Base-by-base conservation (phyloP, 2,888 invertebrate genomes). In the Zaprionus lineosus region DNA sequence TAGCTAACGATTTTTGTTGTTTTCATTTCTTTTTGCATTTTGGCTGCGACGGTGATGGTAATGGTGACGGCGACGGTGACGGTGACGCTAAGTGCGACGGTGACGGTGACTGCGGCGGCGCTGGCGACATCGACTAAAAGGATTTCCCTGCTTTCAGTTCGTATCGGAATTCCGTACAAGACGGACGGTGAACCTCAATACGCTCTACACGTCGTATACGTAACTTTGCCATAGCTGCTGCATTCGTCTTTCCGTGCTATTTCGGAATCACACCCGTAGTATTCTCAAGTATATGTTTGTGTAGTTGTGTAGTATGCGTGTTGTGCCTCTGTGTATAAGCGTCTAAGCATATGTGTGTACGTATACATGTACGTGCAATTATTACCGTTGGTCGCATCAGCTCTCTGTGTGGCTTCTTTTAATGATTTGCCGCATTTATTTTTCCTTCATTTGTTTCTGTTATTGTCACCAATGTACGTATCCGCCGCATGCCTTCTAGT, bases 101-200 rank as follows among this genome's bases (percentile, higher is more conserved):
- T 12, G 56, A 44, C 44, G 11, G 31, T 14, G 14, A 21, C 41
- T 9, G 18, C 15, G 7, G 2, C 44, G 11, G 24, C 33, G 14
- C 14, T 14, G 18, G 28, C 39, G 24, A 26, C 48, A 29, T 26
- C 40, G 48, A 43, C 64, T 28, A 74, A 77, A 75, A 75, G 75
- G 74, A 77, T 75, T 77, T 75, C 60, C 63, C 57, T 59, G 68
- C 71, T 71, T 55, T 77, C 59, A 69, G 68, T 75, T 75, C 67
- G 71, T 77, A 74, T 71, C 77, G 75, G 71, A 65, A 74, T 77
- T 75, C 68, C 77, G 74, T 64, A 56, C 64, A 61, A 64, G 56
- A 46, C 74, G 71, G 71, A 71, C 56, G 60, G 47, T 40, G 18
- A 33, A 12, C 44, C 21, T 14, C 28, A 36, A 12, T 26, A 28